Conservation (phyloP, 2,113 vertebrate species). For the Dryoscopus gambensis region DNA sequence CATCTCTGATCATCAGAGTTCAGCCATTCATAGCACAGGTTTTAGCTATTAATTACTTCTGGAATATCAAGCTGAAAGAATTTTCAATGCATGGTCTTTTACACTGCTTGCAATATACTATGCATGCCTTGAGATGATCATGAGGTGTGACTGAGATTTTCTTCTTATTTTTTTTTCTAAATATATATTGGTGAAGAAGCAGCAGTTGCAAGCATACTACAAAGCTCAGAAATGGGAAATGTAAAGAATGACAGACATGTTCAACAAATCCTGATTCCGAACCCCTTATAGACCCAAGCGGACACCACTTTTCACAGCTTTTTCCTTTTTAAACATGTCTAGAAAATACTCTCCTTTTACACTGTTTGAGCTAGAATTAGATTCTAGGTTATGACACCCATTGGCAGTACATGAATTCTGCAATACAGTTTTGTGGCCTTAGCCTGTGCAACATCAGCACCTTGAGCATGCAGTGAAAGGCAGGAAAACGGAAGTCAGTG, state of each 20-base stretch:
- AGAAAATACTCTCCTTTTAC: not conserved
- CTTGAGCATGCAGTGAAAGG: not conserved
- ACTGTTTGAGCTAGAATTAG: not conserved
- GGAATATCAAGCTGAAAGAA: not conserved
- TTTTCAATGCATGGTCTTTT: not conserved
- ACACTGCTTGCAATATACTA: not conserved
- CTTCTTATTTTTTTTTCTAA: not conserved
- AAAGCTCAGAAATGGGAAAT: not conserved
- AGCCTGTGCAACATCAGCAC: not conserved
- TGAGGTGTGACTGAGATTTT: not conserved
- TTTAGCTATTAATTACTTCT: not conserved
- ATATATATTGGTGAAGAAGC: not conserved
- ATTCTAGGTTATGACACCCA: not conserved
- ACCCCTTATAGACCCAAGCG: fast-evolving
- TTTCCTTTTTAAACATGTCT: not conserved
- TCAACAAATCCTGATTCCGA: not conserved
- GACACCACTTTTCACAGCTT: not conserved
- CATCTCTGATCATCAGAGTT: not conserved
- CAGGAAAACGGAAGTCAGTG: not conserved
- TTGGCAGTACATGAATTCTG: not conserved
- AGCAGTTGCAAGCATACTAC: not conserved
- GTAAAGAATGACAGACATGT: not conserved
- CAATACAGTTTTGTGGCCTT: not conserved
- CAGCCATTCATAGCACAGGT: not conserved
- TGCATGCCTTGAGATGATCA: not conserved